These are phyloP conservation scores for Pseudomyrmex pallidus DNA, from an alignment of 1,140 invertebrate species.

Conservation along the genomic window DNA sequence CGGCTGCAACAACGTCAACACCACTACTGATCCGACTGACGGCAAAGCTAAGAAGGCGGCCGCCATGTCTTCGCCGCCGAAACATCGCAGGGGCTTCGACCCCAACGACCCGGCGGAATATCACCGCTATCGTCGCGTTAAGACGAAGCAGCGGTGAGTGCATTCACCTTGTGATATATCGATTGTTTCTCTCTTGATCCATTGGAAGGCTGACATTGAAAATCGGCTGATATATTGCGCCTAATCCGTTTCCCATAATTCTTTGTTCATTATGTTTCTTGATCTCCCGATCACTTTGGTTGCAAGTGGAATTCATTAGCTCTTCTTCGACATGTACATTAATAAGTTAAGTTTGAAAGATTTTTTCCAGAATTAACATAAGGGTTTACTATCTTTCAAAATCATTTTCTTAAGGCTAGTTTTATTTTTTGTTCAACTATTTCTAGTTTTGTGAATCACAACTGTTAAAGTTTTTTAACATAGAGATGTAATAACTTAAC, in stretches of 20 bases:
- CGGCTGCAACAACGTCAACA: conserved; percentile 54
- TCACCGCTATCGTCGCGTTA: conserved; percentile 81
- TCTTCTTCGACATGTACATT: background rate
- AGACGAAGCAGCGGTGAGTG: conserved; percentile 82
- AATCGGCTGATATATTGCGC: conserved; percentile 52
- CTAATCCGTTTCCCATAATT: conserved; percentile 49
- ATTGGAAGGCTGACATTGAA: conserved; percentile 52
- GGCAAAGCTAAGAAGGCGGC: conserved; percentile 74
- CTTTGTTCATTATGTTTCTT: conserved; percentile 41
- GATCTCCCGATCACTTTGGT: background rate
- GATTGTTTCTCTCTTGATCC: conserved; percentile 54
- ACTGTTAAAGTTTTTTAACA: background rate
- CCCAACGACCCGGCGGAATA: conserved; percentile 80
- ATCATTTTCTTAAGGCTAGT: too few relatives aligned
- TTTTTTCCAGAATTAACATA: too few relatives aligned
- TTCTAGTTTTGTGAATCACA: too few relatives aligned
- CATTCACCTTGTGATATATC: conserved; percentile 40
- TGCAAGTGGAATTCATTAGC: background rate
- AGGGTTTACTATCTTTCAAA: background rate
- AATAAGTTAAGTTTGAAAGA: too few relatives aligned
- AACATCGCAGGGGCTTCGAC: conserved; percentile 82
- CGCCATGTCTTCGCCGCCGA: conserved; percentile 81
- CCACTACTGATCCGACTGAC: conserved; percentile 56
- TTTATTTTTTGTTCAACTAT: too few relatives aligned
- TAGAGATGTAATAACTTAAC: background rate